Evolutionary conservation across 2,797 vertebrate genomes (phyloP).

Genomic region (Darevskia mixta): DNA sequence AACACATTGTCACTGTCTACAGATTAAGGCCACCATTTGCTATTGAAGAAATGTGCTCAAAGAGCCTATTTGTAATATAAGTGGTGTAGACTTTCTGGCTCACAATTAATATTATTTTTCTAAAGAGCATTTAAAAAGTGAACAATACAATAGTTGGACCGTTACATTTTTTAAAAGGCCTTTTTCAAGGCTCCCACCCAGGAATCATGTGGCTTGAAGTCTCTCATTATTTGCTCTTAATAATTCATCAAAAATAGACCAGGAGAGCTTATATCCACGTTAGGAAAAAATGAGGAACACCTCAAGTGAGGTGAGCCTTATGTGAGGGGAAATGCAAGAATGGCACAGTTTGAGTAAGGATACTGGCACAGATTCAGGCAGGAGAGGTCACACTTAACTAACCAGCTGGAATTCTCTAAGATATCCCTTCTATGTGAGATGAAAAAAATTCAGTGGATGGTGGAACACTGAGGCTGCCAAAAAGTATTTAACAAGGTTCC

Average conservation of each 20-base stretch:
- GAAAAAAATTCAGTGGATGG: constrained; percentile 38
- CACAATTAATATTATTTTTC: background rate
- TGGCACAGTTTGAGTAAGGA: constrained; percentile 26
- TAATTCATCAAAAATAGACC: constrained; percentile 29
- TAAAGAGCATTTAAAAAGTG: constrained; percentile 21
- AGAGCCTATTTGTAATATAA: constrained; percentile 27
- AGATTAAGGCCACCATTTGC: background rate
- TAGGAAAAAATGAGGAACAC: constrained; percentile 21
- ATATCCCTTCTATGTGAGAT: constrained; percentile 39
- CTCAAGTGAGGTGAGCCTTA: constrained; percentile 3
- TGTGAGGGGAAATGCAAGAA: constrained; percentile 25
- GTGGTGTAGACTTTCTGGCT: constrained; percentile 17
- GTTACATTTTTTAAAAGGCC: constrained; percentile 49
- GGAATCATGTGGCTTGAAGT: background rate
- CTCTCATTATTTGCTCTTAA: constrained; percentile 58
- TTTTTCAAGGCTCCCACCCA: background rate
- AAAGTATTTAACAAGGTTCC: constrained; percentile 33
- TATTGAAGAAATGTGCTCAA: constrained; percentile 11
- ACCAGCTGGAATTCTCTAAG: constrained; percentile 50
- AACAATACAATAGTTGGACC: constrained; percentile 35
- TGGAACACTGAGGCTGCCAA: constrained; percentile 52
- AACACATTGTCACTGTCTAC: background rate
- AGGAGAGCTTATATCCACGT: constrained; percentile 20
- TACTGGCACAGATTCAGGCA: constrained; percentile 31
- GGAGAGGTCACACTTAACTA: constrained; percentile 54